These are phyloP conservation scores for Bagarius yarrelli DNA, from an alignment of 2,113 vertebrate genomes.

Conservation along the genomic window DNA sequence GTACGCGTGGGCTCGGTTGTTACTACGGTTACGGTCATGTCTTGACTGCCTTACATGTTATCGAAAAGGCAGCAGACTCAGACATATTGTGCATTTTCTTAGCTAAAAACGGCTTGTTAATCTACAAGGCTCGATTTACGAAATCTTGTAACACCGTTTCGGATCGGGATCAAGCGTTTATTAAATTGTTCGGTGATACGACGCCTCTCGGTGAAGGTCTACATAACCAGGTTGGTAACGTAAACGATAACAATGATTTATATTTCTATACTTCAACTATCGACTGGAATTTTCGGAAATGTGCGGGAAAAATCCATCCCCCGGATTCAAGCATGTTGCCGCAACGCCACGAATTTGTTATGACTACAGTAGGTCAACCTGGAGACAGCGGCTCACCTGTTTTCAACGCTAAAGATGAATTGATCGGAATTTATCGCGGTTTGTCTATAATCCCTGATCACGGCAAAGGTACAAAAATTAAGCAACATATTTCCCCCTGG, in stretches of 20 bases:
- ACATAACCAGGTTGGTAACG: neutral
- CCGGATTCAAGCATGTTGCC: neutral
- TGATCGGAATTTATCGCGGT: neutral
- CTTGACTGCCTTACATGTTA: constrained; percentile 15
- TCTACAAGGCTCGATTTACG: constrained; percentile 17
- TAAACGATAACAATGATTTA: neutral
- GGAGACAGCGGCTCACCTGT: constrained; percentile 43
- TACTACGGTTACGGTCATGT: neutral
- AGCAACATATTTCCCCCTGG: neutral
- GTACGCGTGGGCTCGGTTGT: too few species aligned
- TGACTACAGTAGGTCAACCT: neutral
- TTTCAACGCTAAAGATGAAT: neutral
- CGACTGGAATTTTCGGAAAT: neutral
- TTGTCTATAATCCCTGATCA: neutral
- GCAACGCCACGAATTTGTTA: neutral
- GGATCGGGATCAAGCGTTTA: constrained; percentile 17
- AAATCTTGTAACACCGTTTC: neutral
- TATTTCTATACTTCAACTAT: neutral
- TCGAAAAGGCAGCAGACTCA: neutral
- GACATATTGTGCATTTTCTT: neutral
- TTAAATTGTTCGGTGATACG: constrained; percentile 4
- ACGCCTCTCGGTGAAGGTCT: constrained; percentile 9
- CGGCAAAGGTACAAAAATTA: neutral
- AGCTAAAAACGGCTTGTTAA: neutral
- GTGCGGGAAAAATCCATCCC: neutral